Percentiles rank a stretch among this genome's conserved stretches.
phyloP scores from a whole-genome alignment of 37 sponge, comb jelly and placozoan species.

The Beroe forskalii region DNA sequence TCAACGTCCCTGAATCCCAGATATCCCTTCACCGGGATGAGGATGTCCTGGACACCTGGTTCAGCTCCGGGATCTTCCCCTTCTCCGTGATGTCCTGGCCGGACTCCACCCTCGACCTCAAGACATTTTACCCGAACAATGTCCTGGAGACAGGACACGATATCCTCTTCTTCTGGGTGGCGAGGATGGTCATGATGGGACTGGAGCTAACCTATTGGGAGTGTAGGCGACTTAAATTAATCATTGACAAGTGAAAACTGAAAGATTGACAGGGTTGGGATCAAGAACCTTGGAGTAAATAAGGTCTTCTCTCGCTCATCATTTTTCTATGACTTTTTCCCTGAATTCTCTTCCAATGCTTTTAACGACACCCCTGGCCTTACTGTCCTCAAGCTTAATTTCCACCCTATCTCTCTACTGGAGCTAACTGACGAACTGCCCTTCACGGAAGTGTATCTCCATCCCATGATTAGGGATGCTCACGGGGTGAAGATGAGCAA shows the following conservation, averaged over 20 bases:
- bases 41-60: slow-evolving; percentile 99
- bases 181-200: slow-evolving; percentile 68
- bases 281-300: too few species aligned
- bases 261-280: too few species aligned
- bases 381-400: too few species aligned
- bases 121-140: slow-evolving; percentile 81
- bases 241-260: too few species aligned
- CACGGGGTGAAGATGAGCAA: slow-evolving; percentile 99
- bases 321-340: too few species aligned
- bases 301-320: too few species aligned
- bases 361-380: too few species aligned
- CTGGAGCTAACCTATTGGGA: slow-evolving; percentile 15
- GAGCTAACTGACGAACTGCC: slow-evolving; percentile 89
- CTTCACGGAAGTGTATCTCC: slow-evolving; percentile 91
- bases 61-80: slow-evolving; percentile 93
- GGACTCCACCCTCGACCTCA: slow-evolving; percentile 78
- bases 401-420: too few species aligned
- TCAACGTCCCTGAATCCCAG: slow-evolving; percentile 70
- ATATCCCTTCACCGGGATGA: slow-evolving; percentile 82
- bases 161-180: slow-evolving; percentile 99
- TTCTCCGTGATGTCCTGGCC: slow-evolving; percentile 98
- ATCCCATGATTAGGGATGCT: slow-evolving; percentile 96
- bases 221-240: too few species aligned
- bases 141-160: slow-evolving; percentile 98
- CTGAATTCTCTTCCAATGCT: too few species aligned